Evolutionary conservation across 2,797 vertebrate species (phyloP), one percentile per base, ranked within the genome.

Genomic region (Kryptopterus vitreolus): DNA sequence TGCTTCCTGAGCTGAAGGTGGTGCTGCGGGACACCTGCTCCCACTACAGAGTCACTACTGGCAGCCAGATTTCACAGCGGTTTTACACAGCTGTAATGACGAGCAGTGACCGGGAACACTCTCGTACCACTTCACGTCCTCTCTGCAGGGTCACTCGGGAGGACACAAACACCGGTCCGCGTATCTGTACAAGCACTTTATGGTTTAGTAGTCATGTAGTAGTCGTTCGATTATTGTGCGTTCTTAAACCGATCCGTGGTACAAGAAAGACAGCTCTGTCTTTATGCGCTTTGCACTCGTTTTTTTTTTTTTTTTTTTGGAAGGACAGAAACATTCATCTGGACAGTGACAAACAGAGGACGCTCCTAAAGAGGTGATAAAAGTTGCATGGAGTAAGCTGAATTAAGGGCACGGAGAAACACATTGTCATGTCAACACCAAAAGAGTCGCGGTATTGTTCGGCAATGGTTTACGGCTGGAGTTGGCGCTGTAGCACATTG

Each of bases 401-500:
- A 72, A 35, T 57, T 33, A 71, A 53, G 15, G 10, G 18, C 66
- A 13, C 12, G 63, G 61, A 65, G 22, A 35, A 63, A 63, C n/a
- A 16, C 65, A 26, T 18, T 4, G 15, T 50, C 43, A 10, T 29
- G 50, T 55, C 69, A 35, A 72, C 69, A 72, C 63, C 69, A 16
- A 74, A 72, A 81, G 76, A 82, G 53, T 68, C 38, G 20, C 55
- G 74, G 58, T 26, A 75, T 77, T 84, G 79, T 79, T 79, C 68
- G 48, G n/a, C 74, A 22, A 74, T 74, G 57, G 68, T 62, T 78
- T 48, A 70, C 72, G 78, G 61, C 86, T 81, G 80, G 83, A 65
- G 63, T 73, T 38, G 71, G 81, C 35, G 68, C 87, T 90, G 84
- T 86, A 91, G 84, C 87, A 87, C 78, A 80, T 84, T 63, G 81